Evolutionary conservation across 2,113 vertebrate species (phyloP).

Genomic region (Rhineura floridana): DNA sequence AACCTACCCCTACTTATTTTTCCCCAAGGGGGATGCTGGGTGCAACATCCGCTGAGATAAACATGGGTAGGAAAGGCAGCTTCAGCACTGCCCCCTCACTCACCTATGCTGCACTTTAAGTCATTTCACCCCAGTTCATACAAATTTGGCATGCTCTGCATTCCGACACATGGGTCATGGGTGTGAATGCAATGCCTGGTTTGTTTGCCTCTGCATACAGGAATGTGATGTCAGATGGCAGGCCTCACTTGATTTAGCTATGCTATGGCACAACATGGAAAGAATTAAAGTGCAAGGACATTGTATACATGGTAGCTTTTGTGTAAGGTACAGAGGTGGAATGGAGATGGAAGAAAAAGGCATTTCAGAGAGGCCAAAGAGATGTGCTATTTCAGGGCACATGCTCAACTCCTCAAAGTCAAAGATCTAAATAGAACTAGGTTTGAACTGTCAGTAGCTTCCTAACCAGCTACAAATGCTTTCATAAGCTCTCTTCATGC

Average conservation of each 20-base stretch:
- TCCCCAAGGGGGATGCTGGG: not conserved
- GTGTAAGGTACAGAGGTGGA: not conserved
- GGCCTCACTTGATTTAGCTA: not conserved
- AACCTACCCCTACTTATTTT: not conserved
- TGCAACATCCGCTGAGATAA: not conserved
- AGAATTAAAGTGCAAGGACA: not conserved
- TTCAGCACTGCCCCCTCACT: not conserved
- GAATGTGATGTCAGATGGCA: rapidly evolving
- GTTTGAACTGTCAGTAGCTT: not conserved
- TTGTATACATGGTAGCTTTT: not conserved
- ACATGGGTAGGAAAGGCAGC: not conserved
- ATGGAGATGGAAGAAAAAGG: not conserved
- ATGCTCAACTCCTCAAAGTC: not conserved
- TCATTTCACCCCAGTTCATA: not conserved
- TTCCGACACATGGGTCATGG: not conserved
- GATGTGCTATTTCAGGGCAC: slow-evolving; percentile 2
- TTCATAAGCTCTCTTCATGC: not conserved
- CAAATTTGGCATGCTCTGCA: not conserved
- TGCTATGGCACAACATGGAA: not conserved
- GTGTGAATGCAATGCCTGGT: no score
- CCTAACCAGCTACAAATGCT: not conserved
- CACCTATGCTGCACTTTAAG: not conserved
- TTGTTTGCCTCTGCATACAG: not conserved
- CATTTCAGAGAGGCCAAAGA: not conserved
- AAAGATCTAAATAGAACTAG: not conserved